A percentile compares a stretch with the other conserved stretches of the same genome.
Evolutionary conservation across 2,113 vertebrate species (phyloP).

Genomic region (Pterocles gutturalis): DNA sequence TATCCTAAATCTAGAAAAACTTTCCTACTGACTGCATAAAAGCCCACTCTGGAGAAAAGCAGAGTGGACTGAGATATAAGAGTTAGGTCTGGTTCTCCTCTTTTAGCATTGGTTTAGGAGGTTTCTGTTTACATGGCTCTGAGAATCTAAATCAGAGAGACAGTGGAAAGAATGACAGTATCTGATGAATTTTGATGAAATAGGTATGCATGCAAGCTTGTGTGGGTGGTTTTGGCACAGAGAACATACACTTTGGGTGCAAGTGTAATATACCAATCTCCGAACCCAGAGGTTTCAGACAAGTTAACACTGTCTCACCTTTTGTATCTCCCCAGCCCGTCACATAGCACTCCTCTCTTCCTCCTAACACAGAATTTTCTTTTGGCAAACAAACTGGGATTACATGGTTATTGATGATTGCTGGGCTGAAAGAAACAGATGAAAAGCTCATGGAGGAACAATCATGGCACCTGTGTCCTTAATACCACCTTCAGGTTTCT

Average conservation of each 20-base stretch:
- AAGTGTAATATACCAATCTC: neutral
- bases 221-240: neutral
- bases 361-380: slow-evolving; percentile 83
- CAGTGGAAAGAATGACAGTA: neutral
- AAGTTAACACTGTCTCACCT: slow-evolving; percentile 74
- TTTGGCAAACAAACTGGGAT: slow-evolving; percentile 87
- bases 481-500: neutral
- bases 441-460: neutral
- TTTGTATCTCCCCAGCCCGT: slow-evolving; percentile 95
- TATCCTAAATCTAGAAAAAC: neutral
- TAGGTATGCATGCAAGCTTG: neutral
- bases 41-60: neutral
- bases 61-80: neutral
- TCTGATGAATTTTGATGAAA: neutral
- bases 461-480: neutral
- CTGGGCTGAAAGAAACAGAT: slow-evolving; percentile 81
- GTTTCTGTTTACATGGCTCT: neutral
- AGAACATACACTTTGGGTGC: neutral
- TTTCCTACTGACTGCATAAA: neutral
- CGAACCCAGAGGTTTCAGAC: neutral
- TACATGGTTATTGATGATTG: slow-evolving; percentile 84
- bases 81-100: neutral
- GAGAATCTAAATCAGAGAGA: neutral
- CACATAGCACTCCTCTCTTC: slow-evolving; percentile 87
- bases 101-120: neutral